phyloP scores from a whole-genome alignment of 2,888 invertebrate genomes.

The Drosophila barbarae region DNA sequence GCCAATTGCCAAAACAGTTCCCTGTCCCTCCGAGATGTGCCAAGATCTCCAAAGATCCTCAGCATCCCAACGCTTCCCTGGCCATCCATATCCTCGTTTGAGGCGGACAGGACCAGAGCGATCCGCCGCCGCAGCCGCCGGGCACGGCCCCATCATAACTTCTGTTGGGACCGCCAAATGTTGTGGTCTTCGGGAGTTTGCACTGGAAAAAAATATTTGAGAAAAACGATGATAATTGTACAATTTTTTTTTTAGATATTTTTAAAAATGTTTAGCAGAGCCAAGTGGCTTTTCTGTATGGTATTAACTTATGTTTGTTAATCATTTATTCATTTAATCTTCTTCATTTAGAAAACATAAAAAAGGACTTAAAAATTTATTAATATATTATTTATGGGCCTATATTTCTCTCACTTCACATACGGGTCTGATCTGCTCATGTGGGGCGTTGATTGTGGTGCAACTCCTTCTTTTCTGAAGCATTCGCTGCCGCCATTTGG shows the following conservation, averaged over 20 bases:
- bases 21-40: not conserved
- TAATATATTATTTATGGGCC: not conserved
- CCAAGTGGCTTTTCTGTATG: no score
- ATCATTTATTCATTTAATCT: no score
- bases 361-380: no score
- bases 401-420: slow-evolving; percentile 7
- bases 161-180: slow-evolving; percentile 62
- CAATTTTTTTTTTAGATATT: no score
- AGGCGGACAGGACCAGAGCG: slow-evolving; percentile 32
- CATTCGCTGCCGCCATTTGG: slow-evolving; percentile 39
- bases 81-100: slow-evolving; percentile 24
- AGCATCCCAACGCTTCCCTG: slow-evolving; percentile 4
- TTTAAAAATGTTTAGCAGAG: no score
- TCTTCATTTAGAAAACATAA: no score
- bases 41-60: slow-evolving; percentile 4
- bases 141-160: slow-evolving; percentile 62
- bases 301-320: no score
- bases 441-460: slow-evolving; percentile 72
- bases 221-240: no score
- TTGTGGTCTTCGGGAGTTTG: slow-evolving; percentile 24
- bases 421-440: slow-evolving; percentile 43
- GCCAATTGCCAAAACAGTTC: slow-evolving; percentile 68
- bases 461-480: slow-evolving; percentile 64
- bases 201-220: slow-evolving; percentile 3
- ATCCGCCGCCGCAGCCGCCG: slow-evolving; percentile 38